These are phyloP conservation scores for Tamias sibiricus DNA, from an alignment of 2,113 vertebrate species.

Conservation along the genomic window DNA sequence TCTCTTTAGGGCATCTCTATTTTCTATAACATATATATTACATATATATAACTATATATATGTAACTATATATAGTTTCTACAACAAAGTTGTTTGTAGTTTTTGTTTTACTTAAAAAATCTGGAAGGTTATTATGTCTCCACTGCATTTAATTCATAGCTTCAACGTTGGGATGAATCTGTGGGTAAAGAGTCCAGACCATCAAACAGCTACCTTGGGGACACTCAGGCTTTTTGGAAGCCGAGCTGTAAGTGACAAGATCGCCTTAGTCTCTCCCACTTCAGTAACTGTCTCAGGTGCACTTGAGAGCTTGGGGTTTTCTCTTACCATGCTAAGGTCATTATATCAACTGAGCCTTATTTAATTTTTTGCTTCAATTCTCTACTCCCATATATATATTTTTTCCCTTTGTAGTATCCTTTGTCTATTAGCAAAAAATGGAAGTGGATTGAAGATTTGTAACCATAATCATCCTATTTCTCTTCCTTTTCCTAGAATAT, in stretches of 20 bases:
- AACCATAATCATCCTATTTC: background rate
- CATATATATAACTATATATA: no score
- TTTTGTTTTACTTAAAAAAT: constrained; percentile 10
- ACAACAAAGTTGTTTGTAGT: background rate
- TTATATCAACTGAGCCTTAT: background rate
- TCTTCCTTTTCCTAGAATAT: background rate
- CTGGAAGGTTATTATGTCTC: background rate
- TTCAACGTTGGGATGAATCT: background rate
- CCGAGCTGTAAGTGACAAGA: background rate
- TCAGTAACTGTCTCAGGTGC: background rate
- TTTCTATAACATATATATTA: no score
- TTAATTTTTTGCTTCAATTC: background rate
- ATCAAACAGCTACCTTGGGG: background rate
- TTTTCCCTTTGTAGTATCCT: background rate
- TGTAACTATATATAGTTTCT: no score
- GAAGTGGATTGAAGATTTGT: background rate
- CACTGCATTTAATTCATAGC: background rate
- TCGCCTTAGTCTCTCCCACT: no score
- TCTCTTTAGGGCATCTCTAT: background rate
- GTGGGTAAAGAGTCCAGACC: background rate
- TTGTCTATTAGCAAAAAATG: background rate
- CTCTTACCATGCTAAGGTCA: background rate
- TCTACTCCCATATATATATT: background rate
- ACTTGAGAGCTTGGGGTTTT: background rate
- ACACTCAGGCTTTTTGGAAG: background rate